phyloP scores from a whole-genome alignment of 2,888 invertebrate species.

The Bhutanitis thaidina region DNA sequence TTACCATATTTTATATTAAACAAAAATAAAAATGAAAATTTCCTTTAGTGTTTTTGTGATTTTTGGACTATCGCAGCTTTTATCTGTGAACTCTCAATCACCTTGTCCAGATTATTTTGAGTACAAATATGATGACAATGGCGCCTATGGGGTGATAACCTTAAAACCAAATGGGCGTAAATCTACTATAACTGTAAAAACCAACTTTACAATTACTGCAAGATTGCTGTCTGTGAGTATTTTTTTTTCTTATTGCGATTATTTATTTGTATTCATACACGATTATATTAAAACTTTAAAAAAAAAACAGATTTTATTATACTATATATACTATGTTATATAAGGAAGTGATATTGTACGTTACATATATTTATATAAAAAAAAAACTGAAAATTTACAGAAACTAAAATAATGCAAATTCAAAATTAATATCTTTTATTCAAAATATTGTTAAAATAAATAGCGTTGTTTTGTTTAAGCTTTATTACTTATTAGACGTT shows the following conservation, averaged over 20 bases:
- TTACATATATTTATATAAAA: too few relatives aligned
- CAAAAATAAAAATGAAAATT: conserved; percentile 28
- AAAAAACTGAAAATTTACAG: too few relatives aligned
- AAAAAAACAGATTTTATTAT: too few relatives aligned
- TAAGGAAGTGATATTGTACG: too few relatives aligned
- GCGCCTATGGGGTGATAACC: conserved; percentile 44
- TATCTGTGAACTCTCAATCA: conserved; percentile 35
- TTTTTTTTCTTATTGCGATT: background rate
- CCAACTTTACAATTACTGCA: conserved; percentile 51
- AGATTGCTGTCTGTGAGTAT: conserved; percentile 45
- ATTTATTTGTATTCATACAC: too few relatives aligned
- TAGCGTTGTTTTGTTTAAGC: too few relatives aligned
- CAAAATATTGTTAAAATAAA: too few relatives aligned
- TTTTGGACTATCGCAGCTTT: conserved; percentile 35
- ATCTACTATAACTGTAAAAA: conserved; percentile 35
- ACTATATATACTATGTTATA: too few relatives aligned
- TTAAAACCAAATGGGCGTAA: conserved; percentile 40
- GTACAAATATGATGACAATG: conserved; percentile 42
- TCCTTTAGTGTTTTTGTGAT: conserved; percentile 33
- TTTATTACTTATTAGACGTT: too few relatives aligned
- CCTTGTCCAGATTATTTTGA: conserved; percentile 58
- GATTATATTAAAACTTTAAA: too few relatives aligned
- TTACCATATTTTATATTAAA: background rate
- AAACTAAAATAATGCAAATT: too few relatives aligned
- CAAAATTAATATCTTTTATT: too few relatives aligned